Evolutionary conservation across 2,113 vertebrate species (phyloP).

Genomic region (Pteruthius melanotis): DNA sequence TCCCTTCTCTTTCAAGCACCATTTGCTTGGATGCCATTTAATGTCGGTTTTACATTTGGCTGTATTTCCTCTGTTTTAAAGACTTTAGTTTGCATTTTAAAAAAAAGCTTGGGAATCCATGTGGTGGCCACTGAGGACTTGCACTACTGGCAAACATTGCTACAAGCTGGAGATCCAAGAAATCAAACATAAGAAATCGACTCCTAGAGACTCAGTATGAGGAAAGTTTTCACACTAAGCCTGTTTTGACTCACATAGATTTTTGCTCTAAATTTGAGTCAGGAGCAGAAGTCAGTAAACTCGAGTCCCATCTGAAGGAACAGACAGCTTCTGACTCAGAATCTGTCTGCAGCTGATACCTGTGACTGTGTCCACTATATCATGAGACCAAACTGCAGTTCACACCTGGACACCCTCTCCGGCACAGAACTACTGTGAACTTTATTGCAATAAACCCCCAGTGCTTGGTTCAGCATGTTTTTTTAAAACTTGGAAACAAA

Average conservation of each 20-base stretch:
- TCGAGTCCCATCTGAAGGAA: not conserved
- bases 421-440: too few relatives aligned
- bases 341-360: not conserved
- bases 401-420: not conserved
- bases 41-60: conserved; percentile 1
- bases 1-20: not conserved
- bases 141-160: not conserved
- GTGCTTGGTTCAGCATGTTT: fast-evolving
- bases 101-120: not conserved
- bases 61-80: not conserved
- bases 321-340: not conserved
- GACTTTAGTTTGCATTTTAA: not conserved
- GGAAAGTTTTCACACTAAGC: not conserved
- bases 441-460: not conserved
- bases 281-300: not conserved
- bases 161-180: not conserved
- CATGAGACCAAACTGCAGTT: not conserved
- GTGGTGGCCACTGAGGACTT: not conserved
- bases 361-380: not conserved
- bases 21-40: not conserved
- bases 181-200: not conserved
- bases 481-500: not conserved
- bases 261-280: not conserved
- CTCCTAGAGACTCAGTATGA: not conserved
- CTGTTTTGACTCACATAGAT: not conserved